phyloP scores from a whole-genome alignment of 1,140 invertebrate genomes.

The Brachionus paranguensis region DNA sequence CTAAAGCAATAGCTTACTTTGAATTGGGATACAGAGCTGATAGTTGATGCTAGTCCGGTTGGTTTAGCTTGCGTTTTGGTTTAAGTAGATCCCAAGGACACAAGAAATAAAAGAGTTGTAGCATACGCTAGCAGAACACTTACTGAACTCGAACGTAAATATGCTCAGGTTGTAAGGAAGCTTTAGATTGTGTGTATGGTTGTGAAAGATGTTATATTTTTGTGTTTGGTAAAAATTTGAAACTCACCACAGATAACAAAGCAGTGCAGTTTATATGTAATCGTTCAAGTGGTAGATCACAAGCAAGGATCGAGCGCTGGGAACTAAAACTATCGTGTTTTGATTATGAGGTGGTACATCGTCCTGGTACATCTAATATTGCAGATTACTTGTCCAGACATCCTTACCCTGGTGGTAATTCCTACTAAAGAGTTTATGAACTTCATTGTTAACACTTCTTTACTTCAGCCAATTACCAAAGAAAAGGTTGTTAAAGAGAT shows the following conservation, averaged over 20 bases:
- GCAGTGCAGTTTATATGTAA: neutral
- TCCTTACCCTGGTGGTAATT: neutral
- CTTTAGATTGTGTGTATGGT: neutral
- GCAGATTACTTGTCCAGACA: neutral
- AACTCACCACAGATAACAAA: neutral
- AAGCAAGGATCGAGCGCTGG: neutral
- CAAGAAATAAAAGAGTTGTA: neutral
- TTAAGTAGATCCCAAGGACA: neutral
- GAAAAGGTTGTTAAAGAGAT: too few species aligned
- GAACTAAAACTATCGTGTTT: neutral
- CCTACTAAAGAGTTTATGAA: neutral
- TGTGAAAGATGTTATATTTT: neutral
- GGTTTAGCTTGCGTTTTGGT: neutral
- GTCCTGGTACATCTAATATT: neutral
- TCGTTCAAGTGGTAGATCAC: neutral
- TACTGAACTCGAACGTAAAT: constrained; percentile 41
- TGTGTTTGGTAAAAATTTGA: neutral
- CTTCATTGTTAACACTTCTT: neutral
- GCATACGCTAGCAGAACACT: constrained; percentile 43
- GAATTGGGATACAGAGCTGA: neutral
- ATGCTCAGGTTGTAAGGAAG: constrained; percentile 44
- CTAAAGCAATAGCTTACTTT: neutral
- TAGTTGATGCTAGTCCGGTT: neutral
- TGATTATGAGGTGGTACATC: neutral
- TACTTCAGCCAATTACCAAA: too few species aligned